Conservation (phyloP, 1,140 invertebrate genomes). For the Drosophila simulans region DNA sequence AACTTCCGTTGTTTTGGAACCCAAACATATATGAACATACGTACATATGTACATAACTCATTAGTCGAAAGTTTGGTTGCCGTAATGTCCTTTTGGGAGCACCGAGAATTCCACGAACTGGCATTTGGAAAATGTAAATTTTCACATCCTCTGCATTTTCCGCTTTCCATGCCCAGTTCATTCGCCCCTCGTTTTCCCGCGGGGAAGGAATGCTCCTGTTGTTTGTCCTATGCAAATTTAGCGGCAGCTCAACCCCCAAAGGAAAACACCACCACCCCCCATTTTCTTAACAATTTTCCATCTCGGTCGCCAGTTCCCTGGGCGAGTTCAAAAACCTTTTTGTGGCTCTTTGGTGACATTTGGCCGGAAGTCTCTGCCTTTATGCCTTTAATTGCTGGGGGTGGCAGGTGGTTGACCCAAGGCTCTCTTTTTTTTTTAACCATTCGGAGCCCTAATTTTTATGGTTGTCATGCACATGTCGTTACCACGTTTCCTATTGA, state of each 20-base stretch:
- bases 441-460: background rate
- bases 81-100: background rate
- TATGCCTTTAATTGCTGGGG: slow-evolving; percentile 63
- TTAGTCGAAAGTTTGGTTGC: slow-evolving; percentile 1
- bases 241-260: slow-evolving; percentile 6
- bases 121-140: slow-evolving; percentile 25
- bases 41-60: background rate
- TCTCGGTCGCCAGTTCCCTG: background rate
- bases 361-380: slow-evolving; percentile 61
- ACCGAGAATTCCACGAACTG: slow-evolving; percentile 13
- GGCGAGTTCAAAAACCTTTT: slow-evolving; percentile 74
- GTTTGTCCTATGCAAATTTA: slow-evolving; percentile 72
- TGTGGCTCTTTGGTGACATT: slow-evolving; percentile 70
- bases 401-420: slow-evolving; percentile 20
- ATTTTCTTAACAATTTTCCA: slow-evolving; percentile 1
- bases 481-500: slow-evolving; percentile 68
- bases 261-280: background rate
- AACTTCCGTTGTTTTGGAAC: background rate
- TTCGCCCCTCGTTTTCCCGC: slow-evolving; percentile 42
- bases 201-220: slow-evolving; percentile 4
- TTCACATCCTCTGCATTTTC: slow-evolving; percentile 13
- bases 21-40: background rate
- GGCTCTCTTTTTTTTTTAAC: too few relatives aligned
- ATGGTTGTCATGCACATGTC: slow-evolving; percentile 64
- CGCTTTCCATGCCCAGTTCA: slow-evolving; percentile 29